phyloP scores from a whole-genome alignment of 2,888 invertebrate genomes.

The Drosophila seclusa region DNA sequence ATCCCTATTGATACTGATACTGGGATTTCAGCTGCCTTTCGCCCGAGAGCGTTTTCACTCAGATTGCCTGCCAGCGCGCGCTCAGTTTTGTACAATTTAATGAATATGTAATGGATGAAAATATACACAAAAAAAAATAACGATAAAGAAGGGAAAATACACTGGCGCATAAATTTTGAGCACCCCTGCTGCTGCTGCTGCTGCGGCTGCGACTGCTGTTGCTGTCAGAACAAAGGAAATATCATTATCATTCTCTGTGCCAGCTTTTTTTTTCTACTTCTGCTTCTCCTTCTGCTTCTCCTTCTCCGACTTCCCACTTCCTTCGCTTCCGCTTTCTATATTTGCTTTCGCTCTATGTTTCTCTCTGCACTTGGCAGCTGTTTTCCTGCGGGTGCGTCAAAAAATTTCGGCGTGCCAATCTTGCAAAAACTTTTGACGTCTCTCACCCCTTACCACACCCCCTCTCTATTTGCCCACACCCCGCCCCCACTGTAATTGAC shows the following conservation, averaged over 20 bases:
- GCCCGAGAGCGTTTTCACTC: conserved; percentile 15
- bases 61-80: conserved; percentile 39
- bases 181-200: conserved; percentile 42
- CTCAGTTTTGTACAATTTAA: conserved; percentile 60
- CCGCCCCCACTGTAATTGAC: conserved; percentile 33
- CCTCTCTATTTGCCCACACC: neutral
- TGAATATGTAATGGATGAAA: conserved; percentile 70
- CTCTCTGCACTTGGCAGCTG: conserved; percentile 56
- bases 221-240: conserved; percentile 52
- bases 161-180: conserved; percentile 62
- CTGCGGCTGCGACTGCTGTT: conserved; percentile 18
- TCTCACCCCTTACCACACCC: neutral
- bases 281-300: conserved; percentile 20
- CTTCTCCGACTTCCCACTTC: neutral
- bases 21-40: neutral
- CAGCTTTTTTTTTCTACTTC: conserved; percentile 33
- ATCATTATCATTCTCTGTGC: conserved; percentile 61
- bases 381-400: conserved; percentile 61
- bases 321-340: neutral
- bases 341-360: conserved; percentile 16
- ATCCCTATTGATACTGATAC: conserved; percentile 32
- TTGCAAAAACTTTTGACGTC: conserved; percentile 48
- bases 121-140: neutral
- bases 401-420: conserved; percentile 50
- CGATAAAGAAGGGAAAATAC: conserved; percentile 23